Percentiles rank a stretch among this genome's conserved stretches.
Evolutionary conservation across 2,113 vertebrate species (phyloP).

Genomic region (Trogon melanurus): DNA sequence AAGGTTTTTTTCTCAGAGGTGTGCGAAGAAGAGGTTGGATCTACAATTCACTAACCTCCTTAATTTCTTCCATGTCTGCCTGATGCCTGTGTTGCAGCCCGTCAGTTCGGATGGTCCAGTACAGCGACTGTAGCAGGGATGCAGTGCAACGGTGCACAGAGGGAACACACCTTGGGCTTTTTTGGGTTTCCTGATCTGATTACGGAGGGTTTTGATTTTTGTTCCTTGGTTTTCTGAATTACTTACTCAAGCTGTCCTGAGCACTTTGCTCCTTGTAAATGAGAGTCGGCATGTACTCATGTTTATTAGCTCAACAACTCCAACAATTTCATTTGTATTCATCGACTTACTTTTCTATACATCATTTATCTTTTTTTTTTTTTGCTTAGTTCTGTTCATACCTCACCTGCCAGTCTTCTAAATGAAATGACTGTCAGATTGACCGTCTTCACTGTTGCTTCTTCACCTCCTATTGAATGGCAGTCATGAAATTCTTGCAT

Average conservation of each 20-base stretch:
- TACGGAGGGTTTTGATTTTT: not conserved
- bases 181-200: not conserved
- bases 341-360: not conserved
- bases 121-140: not conserved
- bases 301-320: not conserved
- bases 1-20: not conserved
- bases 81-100: not conserved
- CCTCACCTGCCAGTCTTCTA: not conserved
- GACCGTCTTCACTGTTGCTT: not conserved
- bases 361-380: not conserved
- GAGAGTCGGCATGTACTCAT: not conserved
- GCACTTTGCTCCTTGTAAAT: not conserved
- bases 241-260: not conserved
- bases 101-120: not conserved
- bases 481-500: not conserved
- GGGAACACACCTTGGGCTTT: not conserved
- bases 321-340: not conserved
- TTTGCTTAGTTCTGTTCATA: not conserved
- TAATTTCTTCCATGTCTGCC: not conserved
- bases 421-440: not conserved
- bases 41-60: not conserved
- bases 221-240: not conserved
- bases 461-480: not conserved
- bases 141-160: not conserved
- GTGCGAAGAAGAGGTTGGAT: not conserved